phyloP scores from a whole-genome alignment of 2,797 vertebrate genomes.

The Tolypeutes matacus region DNA sequence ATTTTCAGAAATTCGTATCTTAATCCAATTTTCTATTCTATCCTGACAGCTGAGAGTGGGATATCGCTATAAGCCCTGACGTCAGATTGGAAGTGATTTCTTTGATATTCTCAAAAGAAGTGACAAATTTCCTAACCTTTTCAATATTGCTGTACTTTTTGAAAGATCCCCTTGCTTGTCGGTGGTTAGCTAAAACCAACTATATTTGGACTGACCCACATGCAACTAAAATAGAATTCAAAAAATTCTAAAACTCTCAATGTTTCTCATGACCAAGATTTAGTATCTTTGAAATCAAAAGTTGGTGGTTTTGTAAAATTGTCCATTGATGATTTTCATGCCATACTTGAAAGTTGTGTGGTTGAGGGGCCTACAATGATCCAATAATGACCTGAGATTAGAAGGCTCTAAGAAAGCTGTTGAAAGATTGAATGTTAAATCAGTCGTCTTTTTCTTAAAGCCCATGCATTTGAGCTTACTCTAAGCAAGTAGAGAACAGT shows the following conservation, averaged over 20 bases:
- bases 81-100: constrained; percentile 19
- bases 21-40: background rate
- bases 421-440: background rate
- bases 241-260: background rate
- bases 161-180: background rate
- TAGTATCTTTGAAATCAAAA: constrained; percentile 28
- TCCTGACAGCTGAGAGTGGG: background rate
- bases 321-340: background rate
- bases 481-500: background rate
- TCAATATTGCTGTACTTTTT: background rate
- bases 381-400: background rate
- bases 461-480: background rate
- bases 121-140: constrained; percentile 47
- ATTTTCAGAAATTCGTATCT: constrained; percentile 59
- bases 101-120: constrained; percentile 22
- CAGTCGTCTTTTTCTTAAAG: background rate
- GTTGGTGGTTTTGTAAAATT: background rate
- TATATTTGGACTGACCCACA: constrained; percentile 8
- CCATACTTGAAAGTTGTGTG: background rate
- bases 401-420: background rate
- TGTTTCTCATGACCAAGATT: constrained; percentile 26
- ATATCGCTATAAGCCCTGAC: background rate
- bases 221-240: background rate
- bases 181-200: constrained; percentile 2
- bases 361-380: background rate